phyloP scores from a whole-genome alignment of 2,797 vertebrate species.

The Decapterus maruadsi region DNA sequence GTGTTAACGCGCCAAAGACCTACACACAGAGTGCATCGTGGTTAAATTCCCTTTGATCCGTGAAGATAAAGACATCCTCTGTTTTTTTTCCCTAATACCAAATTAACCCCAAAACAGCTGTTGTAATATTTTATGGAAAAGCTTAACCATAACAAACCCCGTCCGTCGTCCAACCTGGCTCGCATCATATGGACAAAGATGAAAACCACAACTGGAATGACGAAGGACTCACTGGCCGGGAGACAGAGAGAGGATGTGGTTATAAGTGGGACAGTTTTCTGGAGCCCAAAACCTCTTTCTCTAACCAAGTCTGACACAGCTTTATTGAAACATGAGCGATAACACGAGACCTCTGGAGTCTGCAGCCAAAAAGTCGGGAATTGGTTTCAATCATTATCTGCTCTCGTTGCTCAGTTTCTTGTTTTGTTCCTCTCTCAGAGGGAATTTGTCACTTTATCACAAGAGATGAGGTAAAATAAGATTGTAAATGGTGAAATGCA shows the following conservation, averaged over 20 bases:
- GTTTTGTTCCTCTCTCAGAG: constrained; percentile 6
- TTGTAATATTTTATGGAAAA: constrained; percentile 66
- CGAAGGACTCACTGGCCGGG: constrained; percentile 46
- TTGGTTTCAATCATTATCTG: neutral
- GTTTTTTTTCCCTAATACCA: constrained; percentile 32
- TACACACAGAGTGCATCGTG: neutral
- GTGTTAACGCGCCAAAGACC: constrained; percentile 6
- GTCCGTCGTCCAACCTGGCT: constrained; percentile 54
- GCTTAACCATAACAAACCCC: constrained; percentile 67
- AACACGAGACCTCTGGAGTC: constrained; percentile 43
- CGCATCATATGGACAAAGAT: constrained; percentile 44
- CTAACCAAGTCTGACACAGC: constrained; percentile 43
- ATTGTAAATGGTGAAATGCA: neutral
- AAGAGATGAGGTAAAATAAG: neutral
- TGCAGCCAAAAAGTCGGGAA: neutral
- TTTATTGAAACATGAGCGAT: constrained; percentile 61
- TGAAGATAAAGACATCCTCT: constrained; percentile 13
- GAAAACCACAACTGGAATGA: constrained; percentile 73
- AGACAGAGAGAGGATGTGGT: constrained; percentile 63
- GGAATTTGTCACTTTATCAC: constrained; percentile 18
- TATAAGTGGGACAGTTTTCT: constrained; percentile 44
- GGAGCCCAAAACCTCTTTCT: constrained; percentile 24
- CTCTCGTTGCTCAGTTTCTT: constrained; percentile 5
- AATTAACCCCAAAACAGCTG: constrained; percentile 65
- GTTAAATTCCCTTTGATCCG: neutral